These are phyloP conservation scores for Sisyra terminalis DNA, from an alignment of 2,888 invertebrate species.

Conservation along the genomic window DNA sequence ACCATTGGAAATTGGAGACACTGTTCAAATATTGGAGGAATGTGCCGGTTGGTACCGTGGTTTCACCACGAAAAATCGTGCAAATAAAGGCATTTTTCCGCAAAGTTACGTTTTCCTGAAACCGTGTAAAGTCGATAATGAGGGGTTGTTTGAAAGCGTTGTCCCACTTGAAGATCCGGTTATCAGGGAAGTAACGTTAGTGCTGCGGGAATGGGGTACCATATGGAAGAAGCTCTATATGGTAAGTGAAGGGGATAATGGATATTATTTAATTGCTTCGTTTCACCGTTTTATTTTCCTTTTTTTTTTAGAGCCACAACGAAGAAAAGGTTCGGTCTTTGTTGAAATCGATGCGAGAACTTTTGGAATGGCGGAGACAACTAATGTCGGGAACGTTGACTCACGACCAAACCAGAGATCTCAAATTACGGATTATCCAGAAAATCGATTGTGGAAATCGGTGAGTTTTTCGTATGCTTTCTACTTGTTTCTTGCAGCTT, in stretches of 20 bases:
- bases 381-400: slow-evolving; percentile 78
- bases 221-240: slow-evolving; percentile 87
- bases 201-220: slow-evolving; percentile 83
- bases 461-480: slow-evolving; percentile 38
- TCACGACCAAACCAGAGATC: slow-evolving; percentile 75
- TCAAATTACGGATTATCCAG: slow-evolving; percentile 72
- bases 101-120: slow-evolving; percentile 65
- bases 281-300: no score
- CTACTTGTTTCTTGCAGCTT: slow-evolving; percentile 4
- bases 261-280: no score
- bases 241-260: slow-evolving; percentile 36
- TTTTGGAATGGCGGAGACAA: slow-evolving; percentile 71
- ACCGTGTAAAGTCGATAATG: slow-evolving; percentile 64
- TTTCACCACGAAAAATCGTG: slow-evolving; percentile 57
- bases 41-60: slow-evolving; percentile 83
- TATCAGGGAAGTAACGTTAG: slow-evolving; percentile 81
- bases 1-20: slow-evolving; percentile 80
- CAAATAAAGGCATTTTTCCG: slow-evolving; percentile 60
- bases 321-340: slow-evolving; percentile 28
- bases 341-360: slow-evolving; percentile 77
- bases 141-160: slow-evolving; percentile 53
- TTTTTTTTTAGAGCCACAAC: slow-evolving; percentile 4
- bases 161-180: slow-evolving; percentile 72
- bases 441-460: slow-evolving; percentile 95
- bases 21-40: slow-evolving; percentile 83